Evolutionary conservation across 2,113 vertebrate species (phyloP).

Genomic region (Limnothrissa miodon): DNA sequence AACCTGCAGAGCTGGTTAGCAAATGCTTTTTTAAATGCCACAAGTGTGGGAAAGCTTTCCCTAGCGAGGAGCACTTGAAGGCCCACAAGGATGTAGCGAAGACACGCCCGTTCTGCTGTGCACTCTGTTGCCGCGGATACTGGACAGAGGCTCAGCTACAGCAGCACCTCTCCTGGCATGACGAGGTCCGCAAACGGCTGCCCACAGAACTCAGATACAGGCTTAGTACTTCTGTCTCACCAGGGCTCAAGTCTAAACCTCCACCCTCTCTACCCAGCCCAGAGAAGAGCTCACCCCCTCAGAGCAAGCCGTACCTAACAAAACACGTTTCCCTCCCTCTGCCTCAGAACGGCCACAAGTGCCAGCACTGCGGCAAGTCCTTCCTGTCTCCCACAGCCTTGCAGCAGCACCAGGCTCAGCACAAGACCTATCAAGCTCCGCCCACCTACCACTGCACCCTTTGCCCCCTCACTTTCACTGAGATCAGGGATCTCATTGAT

Average conservation of each 20-base stretch:
- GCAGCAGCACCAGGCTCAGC: conserved; percentile 57
- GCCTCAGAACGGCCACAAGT: conserved; percentile 54
- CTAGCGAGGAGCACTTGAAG: conserved; percentile 60
- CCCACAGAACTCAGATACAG: conserved; percentile 70
- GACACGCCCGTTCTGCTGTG: conserved; percentile 66
- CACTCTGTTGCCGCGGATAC: conserved; percentile 73
- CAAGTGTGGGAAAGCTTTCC: conserved; percentile 75
- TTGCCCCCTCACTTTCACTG: conserved; percentile 62
- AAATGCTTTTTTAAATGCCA: conserved; percentile 73
- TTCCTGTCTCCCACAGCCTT: conserved; percentile 57
- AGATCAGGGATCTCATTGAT: conserved; percentile 62
- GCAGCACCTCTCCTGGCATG: conserved; percentile 75
- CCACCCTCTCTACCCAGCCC: conserved; percentile 16
- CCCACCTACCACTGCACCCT: conserved; percentile 58
- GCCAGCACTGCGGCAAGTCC: conserved; percentile 61
- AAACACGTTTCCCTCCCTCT: conserved; percentile 15
- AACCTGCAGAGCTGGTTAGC: conserved; percentile 36
- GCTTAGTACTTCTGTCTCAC: conserved; percentile 55
- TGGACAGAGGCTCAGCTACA: conserved; percentile 72
- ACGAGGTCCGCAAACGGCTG: conserved; percentile 69
- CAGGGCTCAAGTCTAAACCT: conserved; percentile 43
- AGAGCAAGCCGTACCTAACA: background rate
- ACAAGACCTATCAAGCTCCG: conserved; percentile 39
- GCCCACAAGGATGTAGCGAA: conserved; percentile 62
- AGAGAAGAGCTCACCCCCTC: conserved; percentile 21